Percentiles rank a stretch among this genome's conserved stretches.
These are phyloP conservation scores for Morone saxatilis DNA, from an alignment of 2,113 vertebrate species.

Conservation along the genomic window DNA sequence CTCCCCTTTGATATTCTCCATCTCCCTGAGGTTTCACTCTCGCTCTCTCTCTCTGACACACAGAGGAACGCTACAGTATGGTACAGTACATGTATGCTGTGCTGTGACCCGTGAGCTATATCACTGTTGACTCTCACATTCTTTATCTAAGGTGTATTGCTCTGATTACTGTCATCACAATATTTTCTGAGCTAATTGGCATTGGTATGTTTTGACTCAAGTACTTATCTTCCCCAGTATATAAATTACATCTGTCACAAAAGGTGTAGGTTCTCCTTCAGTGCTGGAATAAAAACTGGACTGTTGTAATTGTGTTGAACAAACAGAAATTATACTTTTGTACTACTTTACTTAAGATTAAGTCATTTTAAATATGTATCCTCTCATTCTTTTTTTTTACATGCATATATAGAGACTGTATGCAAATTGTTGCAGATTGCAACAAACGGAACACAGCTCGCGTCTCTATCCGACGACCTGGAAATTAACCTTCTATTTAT, in stretches of 20 bases:
- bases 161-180: neutral
- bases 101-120: conserved; percentile 22
- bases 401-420: too few relatives aligned
- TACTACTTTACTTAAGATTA: neutral
- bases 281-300: neutral
- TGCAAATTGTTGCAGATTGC: too few relatives aligned
- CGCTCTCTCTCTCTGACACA: conserved; percentile 28
- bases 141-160: neutral
- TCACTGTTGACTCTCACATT: conserved; percentile 1
- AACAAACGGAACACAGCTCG: too few relatives aligned
- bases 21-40: conserved; percentile 74
- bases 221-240: neutral
- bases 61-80: conserved; percentile 2
- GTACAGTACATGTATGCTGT: conserved; percentile 44
- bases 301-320: neutral
- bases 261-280: neutral
- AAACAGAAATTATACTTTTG: neutral
- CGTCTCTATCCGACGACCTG: too few relatives aligned
- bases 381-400: neutral
- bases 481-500: too few relatives aligned
- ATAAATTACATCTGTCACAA: neutral
- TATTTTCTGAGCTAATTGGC: too few relatives aligned
- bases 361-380: neutral
- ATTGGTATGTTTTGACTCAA: neutral
- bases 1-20: conserved; percentile 81